Percentiles rank a stretch among this genome's conserved stretches.
Conservation (phyloP, 2,797 vertebrate species). For the Ptychadena robeensis region DNA sequence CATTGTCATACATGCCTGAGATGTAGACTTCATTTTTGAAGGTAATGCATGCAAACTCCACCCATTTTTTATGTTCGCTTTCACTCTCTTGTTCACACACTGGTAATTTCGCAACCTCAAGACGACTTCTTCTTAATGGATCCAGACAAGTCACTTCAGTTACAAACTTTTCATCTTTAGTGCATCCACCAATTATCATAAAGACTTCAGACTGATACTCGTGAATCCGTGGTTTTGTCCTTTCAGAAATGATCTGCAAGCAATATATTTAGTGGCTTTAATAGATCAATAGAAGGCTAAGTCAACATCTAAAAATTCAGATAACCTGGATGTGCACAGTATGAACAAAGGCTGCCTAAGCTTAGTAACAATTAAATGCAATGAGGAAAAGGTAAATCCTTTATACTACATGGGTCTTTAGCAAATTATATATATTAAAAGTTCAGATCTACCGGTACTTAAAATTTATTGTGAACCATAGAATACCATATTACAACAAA, state of each 20-base stretch:
- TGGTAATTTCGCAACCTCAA: constrained; percentile 92
- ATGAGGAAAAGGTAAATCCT: too few relatives aligned
- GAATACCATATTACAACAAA: too few relatives aligned
- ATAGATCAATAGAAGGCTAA: too few relatives aligned
- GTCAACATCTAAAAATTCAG: too few relatives aligned
- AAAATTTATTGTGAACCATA: too few relatives aligned
- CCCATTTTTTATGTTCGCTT: constrained; percentile 91
- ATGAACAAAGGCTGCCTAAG: too few relatives aligned
- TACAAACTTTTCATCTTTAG: constrained; percentile 93
- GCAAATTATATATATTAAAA: too few relatives aligned
- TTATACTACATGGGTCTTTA: too few relatives aligned
- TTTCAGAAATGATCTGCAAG: constrained; percentile 89
- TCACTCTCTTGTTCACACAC: constrained; percentile 88
- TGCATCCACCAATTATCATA: constrained; percentile 96
- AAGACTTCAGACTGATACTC: constrained; percentile 97
- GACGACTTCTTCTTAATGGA: constrained; percentile 90
- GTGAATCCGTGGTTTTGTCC: constrained; percentile 90
- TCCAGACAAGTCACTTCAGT: constrained; percentile 95
- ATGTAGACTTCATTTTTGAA: constrained; percentile 96
- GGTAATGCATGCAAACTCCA: constrained; percentile 94
- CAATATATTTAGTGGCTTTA: not conserved
- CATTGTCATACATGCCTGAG: constrained; percentile 81
- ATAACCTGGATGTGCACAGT: too few relatives aligned
- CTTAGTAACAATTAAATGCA: too few relatives aligned
- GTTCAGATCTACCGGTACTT: too few relatives aligned